phyloP scores from a whole-genome alignment of 2,113 vertebrate genomes.

The Hiodon alosoides region DNA sequence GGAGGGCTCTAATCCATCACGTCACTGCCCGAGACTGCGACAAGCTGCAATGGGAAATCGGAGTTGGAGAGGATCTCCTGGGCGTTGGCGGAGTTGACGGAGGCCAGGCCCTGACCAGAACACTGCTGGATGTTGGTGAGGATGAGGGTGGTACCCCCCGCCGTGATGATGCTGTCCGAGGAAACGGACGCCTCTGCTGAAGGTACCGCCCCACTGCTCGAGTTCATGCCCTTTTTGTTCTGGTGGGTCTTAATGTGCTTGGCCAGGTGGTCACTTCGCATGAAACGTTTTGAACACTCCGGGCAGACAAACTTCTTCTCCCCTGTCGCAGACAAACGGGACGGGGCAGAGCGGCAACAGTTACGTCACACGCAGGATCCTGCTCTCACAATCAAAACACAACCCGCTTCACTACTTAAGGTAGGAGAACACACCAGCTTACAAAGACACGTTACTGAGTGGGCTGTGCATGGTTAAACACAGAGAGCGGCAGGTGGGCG shows the following conservation, averaged over 20 bases:
- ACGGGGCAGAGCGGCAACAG: background rate
- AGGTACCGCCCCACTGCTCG: slow-evolving; percentile 76
- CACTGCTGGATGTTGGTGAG: slow-evolving; percentile 89
- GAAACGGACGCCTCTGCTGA: slow-evolving; percentile 69
- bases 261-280: slow-evolving; percentile 98
- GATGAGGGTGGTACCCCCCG: slow-evolving; percentile 94
- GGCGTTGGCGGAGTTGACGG: slow-evolving; percentile 78
- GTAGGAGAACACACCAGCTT: background rate
- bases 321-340: slow-evolving; percentile 60
- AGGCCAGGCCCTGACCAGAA: slow-evolving; percentile 83
- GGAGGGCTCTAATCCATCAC: slow-evolving; percentile 89
- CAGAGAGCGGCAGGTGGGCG: background rate
- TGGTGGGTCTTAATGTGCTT: slow-evolving; percentile 99
- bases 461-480: background rate
- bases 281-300: slow-evolving; percentile 97
- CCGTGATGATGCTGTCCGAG: slow-evolving; percentile 83
- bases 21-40: slow-evolving; percentile 94
- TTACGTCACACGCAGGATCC: background rate
- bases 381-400: background rate
- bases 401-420: background rate
- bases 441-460: too few relatives aligned
- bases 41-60: slow-evolving; percentile 97
- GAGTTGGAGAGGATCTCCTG: slow-evolving; percentile 94
- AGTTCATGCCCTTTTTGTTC: slow-evolving; percentile 91
- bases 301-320: slow-evolving; percentile 99